Percentiles rank a stretch among this genome's conserved stretches.
These are phyloP conservation scores for Beaufortia kweichowensis DNA, from an alignment of 2,113 vertebrate genomes.

Conservation along the genomic window DNA sequence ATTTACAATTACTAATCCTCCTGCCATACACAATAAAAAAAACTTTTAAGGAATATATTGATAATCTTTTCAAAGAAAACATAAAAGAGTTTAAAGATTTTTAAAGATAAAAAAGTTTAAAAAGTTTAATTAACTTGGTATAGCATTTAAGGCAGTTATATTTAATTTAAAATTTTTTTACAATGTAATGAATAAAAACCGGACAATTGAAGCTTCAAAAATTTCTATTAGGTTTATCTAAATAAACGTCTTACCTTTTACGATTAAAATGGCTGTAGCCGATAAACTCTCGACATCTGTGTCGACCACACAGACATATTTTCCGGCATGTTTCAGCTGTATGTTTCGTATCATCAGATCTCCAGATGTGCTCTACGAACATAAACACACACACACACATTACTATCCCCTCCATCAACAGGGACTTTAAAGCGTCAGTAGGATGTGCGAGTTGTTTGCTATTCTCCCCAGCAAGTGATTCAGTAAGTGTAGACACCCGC, in stretches of 20 bases:
- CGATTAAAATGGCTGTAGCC: constrained; percentile 84
- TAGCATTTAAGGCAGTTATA: no score
- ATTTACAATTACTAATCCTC: no score
- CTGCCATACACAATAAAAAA: no score
- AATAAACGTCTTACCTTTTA: constrained; percentile 78
- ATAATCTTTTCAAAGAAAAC: no score
- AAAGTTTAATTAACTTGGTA: no score
- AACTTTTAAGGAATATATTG: no score
- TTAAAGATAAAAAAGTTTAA: no score
- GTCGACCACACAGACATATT: constrained; percentile 88
- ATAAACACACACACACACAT: constrained; percentile 33
- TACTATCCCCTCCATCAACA: neutral
- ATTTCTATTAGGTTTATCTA: neutral
- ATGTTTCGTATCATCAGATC: constrained; percentile 94
- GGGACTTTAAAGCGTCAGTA: neutral
- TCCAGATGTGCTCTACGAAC: constrained; percentile 81
- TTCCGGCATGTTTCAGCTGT: constrained; percentile 87
- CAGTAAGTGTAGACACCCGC: constrained; percentile 9
- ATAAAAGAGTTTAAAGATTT: no score
- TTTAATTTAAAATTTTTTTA: no score
- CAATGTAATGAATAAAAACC: no score
- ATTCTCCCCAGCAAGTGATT: neutral
- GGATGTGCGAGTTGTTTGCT: constrained; percentile 4
- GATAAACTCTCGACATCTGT: constrained; percentile 90
- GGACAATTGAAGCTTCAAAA: no score